Conservation (phyloP, 2,888 invertebrate species). For the Synergus japonicus region DNA sequence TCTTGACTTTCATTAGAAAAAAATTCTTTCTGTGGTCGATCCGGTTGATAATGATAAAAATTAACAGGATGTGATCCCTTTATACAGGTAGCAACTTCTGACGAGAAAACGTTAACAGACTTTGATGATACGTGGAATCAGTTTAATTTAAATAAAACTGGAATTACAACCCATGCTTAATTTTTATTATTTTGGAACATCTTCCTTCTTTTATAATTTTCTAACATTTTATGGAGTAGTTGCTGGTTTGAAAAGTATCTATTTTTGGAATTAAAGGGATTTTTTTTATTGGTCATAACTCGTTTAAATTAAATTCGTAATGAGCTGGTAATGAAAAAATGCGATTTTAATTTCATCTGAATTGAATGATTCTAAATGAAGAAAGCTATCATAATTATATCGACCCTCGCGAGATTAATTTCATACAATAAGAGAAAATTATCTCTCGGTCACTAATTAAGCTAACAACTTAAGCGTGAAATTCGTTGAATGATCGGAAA, state of each 20-base stretch:
- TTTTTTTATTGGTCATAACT: no score
- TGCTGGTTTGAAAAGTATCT: neutral
- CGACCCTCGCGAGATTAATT: neutral
- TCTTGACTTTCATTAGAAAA: slow-evolving; percentile 32
- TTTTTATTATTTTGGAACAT: neutral
- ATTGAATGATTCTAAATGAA: neutral
- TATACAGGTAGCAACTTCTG: neutral
- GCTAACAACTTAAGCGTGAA: neutral
- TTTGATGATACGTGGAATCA: slow-evolving; percentile 21
- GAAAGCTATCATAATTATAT: neutral
- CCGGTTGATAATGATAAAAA: slow-evolving; percentile 22
- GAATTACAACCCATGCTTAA: neutral
- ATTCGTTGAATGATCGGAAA: neutral
- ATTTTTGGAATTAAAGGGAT: no score
- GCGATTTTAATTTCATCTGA: neutral
- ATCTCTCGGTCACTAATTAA: neutral
- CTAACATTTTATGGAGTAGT: neutral
- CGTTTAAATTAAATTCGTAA: no score
- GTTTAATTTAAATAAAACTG: slow-evolving; percentile 14
- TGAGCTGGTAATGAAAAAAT: no score
- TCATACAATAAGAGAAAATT: neutral
- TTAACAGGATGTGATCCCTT: slow-evolving; percentile 15
- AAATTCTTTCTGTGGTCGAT: slow-evolving; percentile 14
- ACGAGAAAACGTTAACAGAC: neutral
- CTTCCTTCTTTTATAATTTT: neutral